Evolutionary conservation across 2,113 vertebrate species (phyloP).

Genomic region (Typhlomys cinereus): DNA sequence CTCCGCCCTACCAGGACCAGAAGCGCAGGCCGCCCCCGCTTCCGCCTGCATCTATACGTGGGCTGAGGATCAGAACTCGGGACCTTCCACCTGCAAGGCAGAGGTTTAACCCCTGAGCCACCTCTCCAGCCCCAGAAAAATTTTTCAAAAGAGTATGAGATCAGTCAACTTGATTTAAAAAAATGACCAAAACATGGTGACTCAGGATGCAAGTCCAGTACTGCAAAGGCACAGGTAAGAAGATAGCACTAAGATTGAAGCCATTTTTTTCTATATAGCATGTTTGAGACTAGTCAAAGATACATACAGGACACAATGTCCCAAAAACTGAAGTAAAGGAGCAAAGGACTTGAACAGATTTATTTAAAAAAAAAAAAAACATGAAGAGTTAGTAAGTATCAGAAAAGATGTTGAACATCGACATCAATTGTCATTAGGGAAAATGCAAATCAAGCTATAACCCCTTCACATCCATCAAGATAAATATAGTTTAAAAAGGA

Average conservation of each 20-base stretch:
- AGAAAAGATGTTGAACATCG: conserved; percentile 17
- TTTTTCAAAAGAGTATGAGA: no score
- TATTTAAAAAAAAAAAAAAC: conserved; percentile 11
- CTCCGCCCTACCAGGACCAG: no score
- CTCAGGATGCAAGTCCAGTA: neutral
- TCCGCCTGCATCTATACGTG: no score
- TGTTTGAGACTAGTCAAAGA: neutral
- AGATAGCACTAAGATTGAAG: neutral
- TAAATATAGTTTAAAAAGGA: neutral
- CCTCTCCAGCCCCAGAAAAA: no score
- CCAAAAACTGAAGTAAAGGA: conserved; percentile 1
- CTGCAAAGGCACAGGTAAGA: neutral
- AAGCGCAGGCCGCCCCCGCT: no score
- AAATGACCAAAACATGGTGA: neutral
- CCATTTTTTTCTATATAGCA: neutral
- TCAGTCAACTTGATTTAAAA: no score
- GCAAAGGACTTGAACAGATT: neutral
- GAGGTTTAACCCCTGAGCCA: no score
- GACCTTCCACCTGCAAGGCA: no score
- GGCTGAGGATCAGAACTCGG: no score
- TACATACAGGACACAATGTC: neutral
- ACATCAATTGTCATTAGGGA: neutral
- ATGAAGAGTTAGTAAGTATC: neutral
- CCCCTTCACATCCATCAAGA: neutral
- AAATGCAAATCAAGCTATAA: conserved; percentile 19